These are phyloP conservation scores for Anas capensis DNA, from an alignment of 2,797 vertebrate species.

Conservation along the genomic window DNA sequence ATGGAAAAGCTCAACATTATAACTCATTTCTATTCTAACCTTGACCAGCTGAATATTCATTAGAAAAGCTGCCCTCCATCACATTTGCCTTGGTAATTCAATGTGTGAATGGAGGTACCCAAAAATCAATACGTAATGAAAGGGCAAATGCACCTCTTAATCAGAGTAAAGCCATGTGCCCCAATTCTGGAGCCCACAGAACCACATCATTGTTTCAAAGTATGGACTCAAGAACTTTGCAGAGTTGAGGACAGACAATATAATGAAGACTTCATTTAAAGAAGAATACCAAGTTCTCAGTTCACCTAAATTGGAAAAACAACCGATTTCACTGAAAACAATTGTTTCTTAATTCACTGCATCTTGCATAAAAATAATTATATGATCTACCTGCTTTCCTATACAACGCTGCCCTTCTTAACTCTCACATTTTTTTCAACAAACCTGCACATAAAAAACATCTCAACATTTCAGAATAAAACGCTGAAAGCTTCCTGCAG, in stretches of 20 bases:
- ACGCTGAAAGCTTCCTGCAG: neutral
- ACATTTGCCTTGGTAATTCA: neutral
- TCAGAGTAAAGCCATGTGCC: neutral
- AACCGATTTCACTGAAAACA: neutral
- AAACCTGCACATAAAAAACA: neutral
- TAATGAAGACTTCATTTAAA: neutral
- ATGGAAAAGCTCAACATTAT: neutral
- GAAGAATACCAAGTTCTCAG: neutral
- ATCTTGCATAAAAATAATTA: neutral
- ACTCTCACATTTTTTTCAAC: neutral
- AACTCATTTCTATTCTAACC: neutral
- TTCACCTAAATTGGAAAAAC: neutral
- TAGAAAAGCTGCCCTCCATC: neutral
- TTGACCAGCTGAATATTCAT: neutral
- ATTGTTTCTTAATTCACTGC: neutral
- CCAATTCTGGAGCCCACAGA: neutral
- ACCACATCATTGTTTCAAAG: neutral
- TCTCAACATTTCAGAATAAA: neutral
- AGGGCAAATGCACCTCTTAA: neutral
- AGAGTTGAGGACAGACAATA: neutral
- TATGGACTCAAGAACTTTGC: neutral
- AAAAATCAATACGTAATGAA: neutral
- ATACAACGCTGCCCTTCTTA: neutral
- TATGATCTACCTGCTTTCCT: neutral
- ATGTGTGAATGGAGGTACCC: rapidly evolving